Conservation (phyloP, 2,113 vertebrate genomes). For the Pseudonaja textilis region DNA sequence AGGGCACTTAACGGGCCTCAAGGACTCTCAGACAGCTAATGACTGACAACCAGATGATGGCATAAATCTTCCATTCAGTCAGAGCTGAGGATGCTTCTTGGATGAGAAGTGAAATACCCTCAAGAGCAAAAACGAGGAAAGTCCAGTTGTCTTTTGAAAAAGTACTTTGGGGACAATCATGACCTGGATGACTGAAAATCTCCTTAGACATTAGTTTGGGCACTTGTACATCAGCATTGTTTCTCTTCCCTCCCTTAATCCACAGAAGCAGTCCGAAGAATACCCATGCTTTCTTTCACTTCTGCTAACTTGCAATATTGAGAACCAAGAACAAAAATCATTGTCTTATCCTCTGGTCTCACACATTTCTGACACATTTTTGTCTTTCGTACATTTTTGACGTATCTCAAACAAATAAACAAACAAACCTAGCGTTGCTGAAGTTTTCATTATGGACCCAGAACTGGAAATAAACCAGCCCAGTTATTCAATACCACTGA, state of each 20-base stretch:
- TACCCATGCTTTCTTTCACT: neutral
- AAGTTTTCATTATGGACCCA: neutral
- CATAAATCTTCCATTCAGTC: neutral
- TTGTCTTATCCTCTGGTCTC: neutral
- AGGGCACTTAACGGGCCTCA: neutral
- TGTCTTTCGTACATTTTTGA: neutral
- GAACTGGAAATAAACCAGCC: neutral
- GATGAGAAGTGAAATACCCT: neutral
- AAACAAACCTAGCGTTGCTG: neutral
- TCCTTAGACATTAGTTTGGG: neutral
- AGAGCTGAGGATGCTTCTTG: neutral
- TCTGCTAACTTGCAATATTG: neutral
- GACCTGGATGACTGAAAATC: neutral
- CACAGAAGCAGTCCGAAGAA: neutral
- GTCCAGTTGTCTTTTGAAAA: neutral
- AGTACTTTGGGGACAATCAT: neutral
- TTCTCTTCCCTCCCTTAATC: neutral
- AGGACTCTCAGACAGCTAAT: neutral
- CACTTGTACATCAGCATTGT: neutral
- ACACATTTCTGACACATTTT: neutral
- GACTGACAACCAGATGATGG: neutral
- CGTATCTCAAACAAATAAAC: neutral
- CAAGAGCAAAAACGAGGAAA: neutral
- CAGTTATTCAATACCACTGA: neutral
- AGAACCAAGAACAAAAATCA: neutral